Evolutionary conservation across 2,888 invertebrate genomes (phyloP), one percentile per base, ranked within the genome.

Genomic region (Dasysyrphus tricinctus): DNA sequence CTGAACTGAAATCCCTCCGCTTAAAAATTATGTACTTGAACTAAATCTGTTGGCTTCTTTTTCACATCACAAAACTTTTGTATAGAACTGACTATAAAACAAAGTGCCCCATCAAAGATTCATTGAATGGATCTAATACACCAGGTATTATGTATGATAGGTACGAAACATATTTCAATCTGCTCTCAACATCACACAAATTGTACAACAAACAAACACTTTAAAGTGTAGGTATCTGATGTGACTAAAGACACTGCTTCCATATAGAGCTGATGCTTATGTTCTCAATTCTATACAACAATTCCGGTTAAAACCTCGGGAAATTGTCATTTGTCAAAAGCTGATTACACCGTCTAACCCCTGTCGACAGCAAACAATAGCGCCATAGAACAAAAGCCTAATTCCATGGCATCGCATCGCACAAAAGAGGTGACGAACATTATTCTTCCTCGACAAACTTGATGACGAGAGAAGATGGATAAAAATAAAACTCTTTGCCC

Each of bases 311-410:
- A 59, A 83, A 59, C 59, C 16, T 42, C 44, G 24, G n/a, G 70
- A 67, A 76, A 65, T 80, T 56, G 19, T 63, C 56, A 78, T 74
- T 61, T 78, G 73, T 73, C 77, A 51, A 70, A 81, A 85, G 81
- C 77, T 81, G 85, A 85, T 85, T 85, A 85, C 80, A 85, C 34
- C 49, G 67, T 73, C 80, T 80, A 61, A 67, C 67, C 59, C 37
- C 51, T 54, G 54, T 54, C n/a, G 54, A 32, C 47, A 59, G 54
- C 32, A 74, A 74, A 76, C 73, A 73, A 73, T 63, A 9, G 24
- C 32, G 32, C 42, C 34, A 8, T 24, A 29, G 69, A 61, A 85
- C 80, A 85, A 85, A 80, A 80, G 85, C 77, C 72, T 72, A 67
- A 76, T 76, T 84, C 74, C 61, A 37, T n/a, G 11, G 61, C 42